Evolutionary conservation across 2,113 vertebrate genomes (phyloP).

Genomic region (Tonatia bakeri): DNA sequence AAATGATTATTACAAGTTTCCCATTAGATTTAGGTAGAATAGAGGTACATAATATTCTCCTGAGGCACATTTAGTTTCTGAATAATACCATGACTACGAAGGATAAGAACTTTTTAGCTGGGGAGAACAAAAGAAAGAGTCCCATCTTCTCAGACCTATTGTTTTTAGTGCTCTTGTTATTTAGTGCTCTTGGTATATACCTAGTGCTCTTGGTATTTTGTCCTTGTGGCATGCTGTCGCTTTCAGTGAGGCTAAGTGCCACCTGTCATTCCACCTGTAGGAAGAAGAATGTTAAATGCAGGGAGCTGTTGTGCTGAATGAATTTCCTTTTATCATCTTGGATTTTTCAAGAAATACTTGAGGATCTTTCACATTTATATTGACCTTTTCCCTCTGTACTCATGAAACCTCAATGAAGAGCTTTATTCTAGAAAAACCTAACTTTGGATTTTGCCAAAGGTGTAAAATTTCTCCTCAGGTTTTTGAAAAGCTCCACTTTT

Average conservation of each 20-base stretch:
- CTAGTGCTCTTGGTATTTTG: not conserved
- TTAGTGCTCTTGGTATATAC: not conserved
- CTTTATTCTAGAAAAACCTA: not conserved
- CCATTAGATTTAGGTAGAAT: not conserved
- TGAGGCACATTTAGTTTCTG: not conserved
- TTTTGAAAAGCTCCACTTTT: not conserved
- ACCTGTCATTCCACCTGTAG: not conserved
- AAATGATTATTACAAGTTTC: conserved; percentile 31
- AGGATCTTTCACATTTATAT: not conserved
- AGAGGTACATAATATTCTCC: conserved; percentile 3
- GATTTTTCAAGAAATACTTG: not conserved
- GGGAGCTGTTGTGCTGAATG: not conserved
- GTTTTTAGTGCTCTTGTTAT: not conserved
- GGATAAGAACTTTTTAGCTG: not conserved
- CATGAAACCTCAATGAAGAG: not conserved
- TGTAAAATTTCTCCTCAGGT: not conserved
- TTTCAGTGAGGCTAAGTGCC: not conserved
- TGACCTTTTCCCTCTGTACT: not conserved
- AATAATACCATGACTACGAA: not conserved
- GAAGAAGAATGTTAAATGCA: not conserved
- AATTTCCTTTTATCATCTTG: not conserved
- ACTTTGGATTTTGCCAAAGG: not conserved
- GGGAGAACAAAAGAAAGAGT: not conserved
- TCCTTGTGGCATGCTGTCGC: not conserved
- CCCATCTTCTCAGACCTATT: not conserved